These are phyloP conservation scores for Petrocephalus sullivani DNA, from an alignment of 2,797 vertebrate species.

Conservation along the genomic window DNA sequence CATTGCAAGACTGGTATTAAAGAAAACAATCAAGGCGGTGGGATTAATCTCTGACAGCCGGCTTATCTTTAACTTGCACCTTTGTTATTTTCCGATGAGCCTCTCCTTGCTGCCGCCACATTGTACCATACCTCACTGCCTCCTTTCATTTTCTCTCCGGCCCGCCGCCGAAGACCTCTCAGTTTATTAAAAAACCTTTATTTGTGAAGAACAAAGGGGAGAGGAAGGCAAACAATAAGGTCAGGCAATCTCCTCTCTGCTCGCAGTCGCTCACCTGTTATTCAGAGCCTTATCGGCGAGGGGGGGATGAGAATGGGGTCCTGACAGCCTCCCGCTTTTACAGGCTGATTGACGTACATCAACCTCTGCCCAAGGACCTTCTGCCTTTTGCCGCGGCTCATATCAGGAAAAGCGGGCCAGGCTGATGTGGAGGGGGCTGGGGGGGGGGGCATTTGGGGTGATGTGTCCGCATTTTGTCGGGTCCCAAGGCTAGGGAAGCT, in stretches of 20 bases:
- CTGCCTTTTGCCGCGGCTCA: slow-evolving; percentile 59
- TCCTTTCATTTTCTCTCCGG: slow-evolving; percentile 98
- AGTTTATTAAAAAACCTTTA: slow-evolving; percentile 99
- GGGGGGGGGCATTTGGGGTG: slow-evolving; percentile 20
- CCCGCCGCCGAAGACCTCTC: slow-evolving; percentile 91
- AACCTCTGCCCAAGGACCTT: slow-evolving; percentile 70
- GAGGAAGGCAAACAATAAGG: slow-evolving; percentile 97
- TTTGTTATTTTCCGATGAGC: slow-evolving; percentile 99
- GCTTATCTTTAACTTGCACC: slow-evolving; percentile 99
- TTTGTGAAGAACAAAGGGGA: slow-evolving; percentile 99
- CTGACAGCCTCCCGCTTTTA: slow-evolving; percentile 57
- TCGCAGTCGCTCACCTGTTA: slow-evolving; percentile 99
- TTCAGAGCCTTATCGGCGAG: slow-evolving; percentile 90
- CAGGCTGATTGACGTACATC: slow-evolving; percentile 63
- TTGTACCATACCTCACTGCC: slow-evolving; percentile 99
- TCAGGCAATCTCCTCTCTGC: slow-evolving; percentile 97
- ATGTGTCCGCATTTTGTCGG: neutral
- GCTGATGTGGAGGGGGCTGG: slow-evolving; percentile 34
- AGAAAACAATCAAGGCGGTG: slow-evolving; percentile 99
- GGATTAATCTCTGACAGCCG: slow-evolving; percentile 99
- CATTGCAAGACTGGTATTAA: slow-evolving; percentile 99
- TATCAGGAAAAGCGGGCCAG: slow-evolving; percentile 57
- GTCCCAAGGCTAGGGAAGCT: neutral
- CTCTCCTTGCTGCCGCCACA: slow-evolving; percentile 87
- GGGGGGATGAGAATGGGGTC: slow-evolving; percentile 67